phyloP scores from a whole-genome alignment of 2,888 invertebrate genomes.

The Himalopsyche tibetana region DNA sequence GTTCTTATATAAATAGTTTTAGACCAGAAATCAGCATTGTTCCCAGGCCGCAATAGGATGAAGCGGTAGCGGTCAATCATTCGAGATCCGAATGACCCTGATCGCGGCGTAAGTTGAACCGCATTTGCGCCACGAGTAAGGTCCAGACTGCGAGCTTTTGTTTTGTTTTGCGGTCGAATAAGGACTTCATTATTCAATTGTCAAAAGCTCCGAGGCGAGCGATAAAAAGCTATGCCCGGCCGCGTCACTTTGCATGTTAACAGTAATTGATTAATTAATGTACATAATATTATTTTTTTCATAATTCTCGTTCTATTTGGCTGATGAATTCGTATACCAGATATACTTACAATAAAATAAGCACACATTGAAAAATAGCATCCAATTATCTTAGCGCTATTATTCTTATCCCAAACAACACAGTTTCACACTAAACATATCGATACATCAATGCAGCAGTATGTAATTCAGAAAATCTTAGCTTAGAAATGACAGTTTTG shows the following conservation, averaged over 20 bases:
- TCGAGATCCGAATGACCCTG: background rate
- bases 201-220: background rate
- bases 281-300: background rate
- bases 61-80: background rate
- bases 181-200: constrained; percentile 34
- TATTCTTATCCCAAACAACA: too few species aligned
- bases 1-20: too few species aligned
- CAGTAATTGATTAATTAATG: background rate
- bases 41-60: background rate
- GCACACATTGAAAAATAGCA: too few species aligned
- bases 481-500: too few species aligned
- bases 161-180: constrained; percentile 26
- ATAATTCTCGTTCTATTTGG: too few species aligned
- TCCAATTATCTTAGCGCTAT: too few species aligned
- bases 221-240: background rate
- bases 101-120: constrained; percentile 6
- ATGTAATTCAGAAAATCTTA: too few species aligned
- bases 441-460: too few species aligned
- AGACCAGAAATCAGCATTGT: background rate
- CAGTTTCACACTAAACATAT: too few species aligned
- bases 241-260: background rate
- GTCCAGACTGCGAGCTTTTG: constrained; percentile 27
- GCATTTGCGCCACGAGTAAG: background rate
- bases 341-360: too few species aligned
- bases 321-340: too few species aligned